phyloP scores from a whole-genome alignment of 2,888 invertebrate genomes.

The Gasteruption jaculator region DNA sequence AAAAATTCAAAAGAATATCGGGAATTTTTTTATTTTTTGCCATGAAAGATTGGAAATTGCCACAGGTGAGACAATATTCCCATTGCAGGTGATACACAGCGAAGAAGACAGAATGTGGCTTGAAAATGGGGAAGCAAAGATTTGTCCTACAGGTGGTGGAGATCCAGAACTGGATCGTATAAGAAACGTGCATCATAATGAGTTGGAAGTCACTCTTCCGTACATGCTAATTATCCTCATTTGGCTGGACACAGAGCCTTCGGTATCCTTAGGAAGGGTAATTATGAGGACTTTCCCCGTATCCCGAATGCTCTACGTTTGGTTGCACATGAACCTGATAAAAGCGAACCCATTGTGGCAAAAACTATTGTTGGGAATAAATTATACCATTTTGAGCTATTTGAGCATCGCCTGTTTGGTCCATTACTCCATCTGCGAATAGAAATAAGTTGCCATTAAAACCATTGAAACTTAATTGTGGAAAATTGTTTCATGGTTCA shows the following conservation, averaged over 20 bases:
- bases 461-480: too few species aligned
- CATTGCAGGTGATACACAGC: conserved; percentile 40
- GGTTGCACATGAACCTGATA: conserved; percentile 27
- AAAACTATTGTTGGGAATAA: too few species aligned
- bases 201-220: conserved; percentile 29
- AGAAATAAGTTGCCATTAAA: too few species aligned
- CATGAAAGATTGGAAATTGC: too few species aligned
- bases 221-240: conserved; percentile 32
- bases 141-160: conserved; percentile 33
- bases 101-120: conserved; percentile 41
- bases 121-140: conserved; percentile 26
- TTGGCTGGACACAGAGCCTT: conserved; percentile 32
- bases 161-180: conserved; percentile 38
- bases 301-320: conserved; percentile 27
- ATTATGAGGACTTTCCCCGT: conserved; percentile 28
- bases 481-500: too few species aligned
- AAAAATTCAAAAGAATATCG: too few species aligned
- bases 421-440: too few species aligned
- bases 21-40: too few species aligned
- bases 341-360: too few species aligned
- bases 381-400: too few species aligned
- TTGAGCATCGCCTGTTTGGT: too few species aligned
- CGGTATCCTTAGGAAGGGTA: conserved; percentile 18
- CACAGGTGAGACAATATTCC: too few species aligned
- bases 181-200: conserved; percentile 33